phyloP scores from a whole-genome alignment of 2,113 vertebrate species.

The Gallinago undulata region DNA sequence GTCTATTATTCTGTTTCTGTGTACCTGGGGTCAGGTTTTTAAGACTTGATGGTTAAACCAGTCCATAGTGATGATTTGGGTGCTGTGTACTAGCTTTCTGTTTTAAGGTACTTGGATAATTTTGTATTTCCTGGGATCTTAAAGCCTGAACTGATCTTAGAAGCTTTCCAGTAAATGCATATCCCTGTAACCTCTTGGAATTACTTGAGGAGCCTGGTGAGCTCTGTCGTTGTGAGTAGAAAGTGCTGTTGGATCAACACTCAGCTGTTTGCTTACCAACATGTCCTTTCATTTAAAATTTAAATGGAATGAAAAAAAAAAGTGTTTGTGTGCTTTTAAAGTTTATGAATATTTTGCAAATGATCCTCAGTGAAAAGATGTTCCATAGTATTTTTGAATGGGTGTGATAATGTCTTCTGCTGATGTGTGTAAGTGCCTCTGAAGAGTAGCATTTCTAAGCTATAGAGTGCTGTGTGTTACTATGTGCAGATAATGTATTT shows the following conservation, averaged over 20 bases:
- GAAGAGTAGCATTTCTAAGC: neutral
- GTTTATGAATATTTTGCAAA: neutral
- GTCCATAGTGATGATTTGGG: neutral
- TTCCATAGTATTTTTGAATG: neutral
- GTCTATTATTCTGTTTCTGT: neutral
- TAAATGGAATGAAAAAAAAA: neutral
- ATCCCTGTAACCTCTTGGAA: neutral
- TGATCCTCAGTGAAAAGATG: neutral
- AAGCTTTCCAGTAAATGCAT: neutral
- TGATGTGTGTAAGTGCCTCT: neutral
- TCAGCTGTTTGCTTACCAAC: neutral
- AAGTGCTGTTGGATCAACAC: neutral
- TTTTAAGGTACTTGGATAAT: neutral
- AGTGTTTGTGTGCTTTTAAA: neutral
- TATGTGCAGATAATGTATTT: neutral
- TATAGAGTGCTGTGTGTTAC: neutral
- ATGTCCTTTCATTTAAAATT: neutral
- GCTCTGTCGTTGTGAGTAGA: neutral
- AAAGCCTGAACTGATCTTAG: neutral
- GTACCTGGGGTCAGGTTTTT: neutral
- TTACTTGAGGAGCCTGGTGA: neutral
- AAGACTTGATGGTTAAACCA: neutral
- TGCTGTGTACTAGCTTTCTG: neutral
- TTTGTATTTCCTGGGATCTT: neutral
- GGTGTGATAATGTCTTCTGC: neutral